Evolutionary conservation across 1,140 invertebrate genomes (phyloP).

Genomic region (Bombus superbus): DNA sequence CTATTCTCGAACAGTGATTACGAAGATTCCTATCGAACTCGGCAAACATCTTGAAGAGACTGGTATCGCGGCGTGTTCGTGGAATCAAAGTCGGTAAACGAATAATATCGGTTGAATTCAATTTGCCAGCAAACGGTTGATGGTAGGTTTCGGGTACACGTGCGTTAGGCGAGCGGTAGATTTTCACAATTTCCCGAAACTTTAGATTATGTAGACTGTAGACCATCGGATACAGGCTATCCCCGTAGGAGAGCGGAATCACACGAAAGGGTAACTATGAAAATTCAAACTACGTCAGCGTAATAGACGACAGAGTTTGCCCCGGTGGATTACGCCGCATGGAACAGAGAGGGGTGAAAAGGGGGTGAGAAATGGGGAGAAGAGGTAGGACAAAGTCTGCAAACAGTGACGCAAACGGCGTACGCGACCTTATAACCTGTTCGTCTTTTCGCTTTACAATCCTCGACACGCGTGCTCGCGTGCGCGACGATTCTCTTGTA

Average conservation of each 20-base stretch:
- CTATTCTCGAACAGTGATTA: background rate
- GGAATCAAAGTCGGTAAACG: constrained; percentile 6
- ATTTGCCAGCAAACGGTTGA: background rate
- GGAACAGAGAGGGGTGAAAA: background rate
- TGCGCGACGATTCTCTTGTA: background rate
- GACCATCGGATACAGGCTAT: constrained; percentile 11
- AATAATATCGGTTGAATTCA: constrained; percentile 16
- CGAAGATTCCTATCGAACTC: background rate
- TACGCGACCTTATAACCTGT: constrained; percentile 17
- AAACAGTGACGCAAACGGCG: constrained; percentile 22
- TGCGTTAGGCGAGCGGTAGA: background rate
- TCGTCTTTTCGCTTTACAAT: constrained; percentile 22
- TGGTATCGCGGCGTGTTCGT: background rate
- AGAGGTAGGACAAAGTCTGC: constrained; percentile 12
- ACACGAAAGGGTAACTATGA: constrained; percentile 38
- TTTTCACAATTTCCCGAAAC: constrained; percentile 26
- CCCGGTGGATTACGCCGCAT: constrained; percentile 12
- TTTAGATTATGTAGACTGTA: constrained; percentile 27
- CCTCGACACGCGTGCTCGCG: background rate
- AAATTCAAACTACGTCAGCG: constrained; percentile 47
- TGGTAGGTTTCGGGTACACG: too few relatives aligned
- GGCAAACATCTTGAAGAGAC: background rate
- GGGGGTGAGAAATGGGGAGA: too few relatives aligned
- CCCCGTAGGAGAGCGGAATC: constrained; percentile 5
- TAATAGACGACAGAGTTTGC: constrained; percentile 38